Conservation (phyloP, 2,113 vertebrate genomes). For the Pelecanoides urinatrix region DNA sequence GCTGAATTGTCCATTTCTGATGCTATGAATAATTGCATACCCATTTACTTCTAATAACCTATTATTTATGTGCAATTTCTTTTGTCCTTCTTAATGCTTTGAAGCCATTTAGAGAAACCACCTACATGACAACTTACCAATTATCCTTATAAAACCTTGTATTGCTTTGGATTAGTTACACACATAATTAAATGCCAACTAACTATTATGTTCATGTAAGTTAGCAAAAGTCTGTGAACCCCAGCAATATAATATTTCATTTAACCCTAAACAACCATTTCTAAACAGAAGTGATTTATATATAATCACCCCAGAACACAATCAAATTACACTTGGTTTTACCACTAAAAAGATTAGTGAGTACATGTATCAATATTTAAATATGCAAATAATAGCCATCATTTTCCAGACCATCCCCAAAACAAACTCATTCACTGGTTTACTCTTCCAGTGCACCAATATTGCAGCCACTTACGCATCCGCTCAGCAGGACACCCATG, state of each 20-base stretch:
- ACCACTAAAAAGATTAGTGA: background rate
- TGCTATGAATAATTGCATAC: background rate
- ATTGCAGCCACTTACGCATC: background rate
- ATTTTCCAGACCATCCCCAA: background rate
- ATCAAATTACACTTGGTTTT: background rate
- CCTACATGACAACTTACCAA: slow-evolving; percentile 4
- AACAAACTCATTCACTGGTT: background rate
- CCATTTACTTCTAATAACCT: slow-evolving; percentile 42
- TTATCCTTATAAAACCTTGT: background rate
- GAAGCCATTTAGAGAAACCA: slow-evolving; percentile 29
- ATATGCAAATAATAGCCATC: background rate
- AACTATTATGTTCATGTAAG: background rate
- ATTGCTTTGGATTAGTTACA: slow-evolving; percentile 3
- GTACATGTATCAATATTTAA: background rate
- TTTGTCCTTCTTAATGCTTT: slow-evolving; percentile 23
- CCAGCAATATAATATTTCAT: background rate
- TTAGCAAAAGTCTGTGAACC: background rate
- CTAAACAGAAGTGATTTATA: background rate
- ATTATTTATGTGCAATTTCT: slow-evolving; percentile 39
- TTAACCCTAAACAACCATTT: background rate
- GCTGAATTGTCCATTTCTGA: slow-evolving; percentile 3
- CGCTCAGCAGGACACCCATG: fast-evolving
- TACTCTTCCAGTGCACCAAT: background rate
- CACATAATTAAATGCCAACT: slow-evolving; percentile 5
- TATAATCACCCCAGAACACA: background rate